phyloP scores from a whole-genome alignment of 2,113 vertebrate species.

The Equus quagga region DNA sequence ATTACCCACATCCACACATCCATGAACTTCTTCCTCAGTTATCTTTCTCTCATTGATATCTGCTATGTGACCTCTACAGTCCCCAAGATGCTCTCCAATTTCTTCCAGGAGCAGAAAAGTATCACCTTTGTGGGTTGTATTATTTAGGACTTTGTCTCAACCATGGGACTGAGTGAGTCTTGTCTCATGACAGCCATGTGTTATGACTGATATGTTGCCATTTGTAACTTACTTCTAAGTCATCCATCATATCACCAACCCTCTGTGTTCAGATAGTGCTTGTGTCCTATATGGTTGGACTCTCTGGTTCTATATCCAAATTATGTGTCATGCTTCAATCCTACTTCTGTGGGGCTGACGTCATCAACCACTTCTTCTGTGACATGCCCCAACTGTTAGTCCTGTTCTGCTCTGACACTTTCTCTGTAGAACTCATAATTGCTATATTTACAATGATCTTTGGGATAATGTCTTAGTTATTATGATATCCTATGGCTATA shows the following conservation, averaged over 20 bases:
- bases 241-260: conserved; percentile 9
- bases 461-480: not conserved
- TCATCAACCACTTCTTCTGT: conserved; percentile 67
- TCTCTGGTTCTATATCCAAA: not conserved
- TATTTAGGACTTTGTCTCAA: conserved; percentile 35
- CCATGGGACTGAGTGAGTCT: conserved; percentile 57
- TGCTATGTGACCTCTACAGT: conserved; percentile 48
- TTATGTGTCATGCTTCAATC: not conserved
- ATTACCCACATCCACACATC: conserved; percentile 49
- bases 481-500: conserved; percentile 31
- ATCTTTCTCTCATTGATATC: conserved; percentile 56
- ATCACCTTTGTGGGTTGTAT: conserved; percentile 25
- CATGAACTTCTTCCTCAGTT: conserved; percentile 69
- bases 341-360: conserved; percentile 53
- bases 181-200: conserved; percentile 41
- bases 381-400: conserved; percentile 55
- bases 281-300: not conserved
- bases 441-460: not conserved
- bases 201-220: conserved; percentile 57
- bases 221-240: conserved; percentile 44
- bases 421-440: not conserved
- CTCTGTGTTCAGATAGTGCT: not conserved
- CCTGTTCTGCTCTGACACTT: conserved; percentile 29
- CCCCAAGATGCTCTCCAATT: conserved; percentile 59
- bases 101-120: conserved; percentile 39